phyloP scores from a whole-genome alignment of 2,888 invertebrate genomes.

The Eustalomyia histrio region DNA sequence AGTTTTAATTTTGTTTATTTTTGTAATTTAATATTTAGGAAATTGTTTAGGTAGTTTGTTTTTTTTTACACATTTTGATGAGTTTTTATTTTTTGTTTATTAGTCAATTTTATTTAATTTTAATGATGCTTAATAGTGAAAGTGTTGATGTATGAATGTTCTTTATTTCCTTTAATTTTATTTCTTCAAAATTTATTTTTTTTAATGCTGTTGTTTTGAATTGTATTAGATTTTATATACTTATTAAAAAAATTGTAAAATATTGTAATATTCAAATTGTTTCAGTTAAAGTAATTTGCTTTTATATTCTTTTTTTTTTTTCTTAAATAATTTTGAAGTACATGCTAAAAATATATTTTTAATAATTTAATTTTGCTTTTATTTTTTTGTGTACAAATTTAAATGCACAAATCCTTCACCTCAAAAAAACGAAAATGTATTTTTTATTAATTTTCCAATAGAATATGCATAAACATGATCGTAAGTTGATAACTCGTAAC shows the following conservation, averaged over 20 bases:
- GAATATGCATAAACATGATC: too few species aligned
- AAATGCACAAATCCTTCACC: slow-evolving; percentile 25
- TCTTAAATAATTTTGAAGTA: not conserved
- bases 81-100: slow-evolving; percentile 37
- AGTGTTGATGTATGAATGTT: slow-evolving; percentile 44
- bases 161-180: slow-evolving; percentile 10
- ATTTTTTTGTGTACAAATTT: not conserved
- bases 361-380: not conserved
- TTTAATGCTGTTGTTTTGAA: not conserved
- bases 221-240: not conserved
- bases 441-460: too few species aligned
- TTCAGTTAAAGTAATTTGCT: not conserved
- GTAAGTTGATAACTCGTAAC: too few species aligned
- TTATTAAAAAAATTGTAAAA: not conserved
- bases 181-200: not conserved
- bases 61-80: slow-evolving; percentile 3
- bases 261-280: not conserved
- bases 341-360: not conserved
- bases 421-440: too few species aligned
- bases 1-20: slow-evolving; percentile 75
- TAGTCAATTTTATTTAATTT: slow-evolving; percentile 19
- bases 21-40: not conserved
- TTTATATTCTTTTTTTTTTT: not conserved
- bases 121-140: slow-evolving; percentile 16
- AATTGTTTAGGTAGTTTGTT: slow-evolving; percentile 31